Base-by-base conservation (phyloP, 2,888 invertebrate genomes). In the Scaeva pyrastri region DNA sequence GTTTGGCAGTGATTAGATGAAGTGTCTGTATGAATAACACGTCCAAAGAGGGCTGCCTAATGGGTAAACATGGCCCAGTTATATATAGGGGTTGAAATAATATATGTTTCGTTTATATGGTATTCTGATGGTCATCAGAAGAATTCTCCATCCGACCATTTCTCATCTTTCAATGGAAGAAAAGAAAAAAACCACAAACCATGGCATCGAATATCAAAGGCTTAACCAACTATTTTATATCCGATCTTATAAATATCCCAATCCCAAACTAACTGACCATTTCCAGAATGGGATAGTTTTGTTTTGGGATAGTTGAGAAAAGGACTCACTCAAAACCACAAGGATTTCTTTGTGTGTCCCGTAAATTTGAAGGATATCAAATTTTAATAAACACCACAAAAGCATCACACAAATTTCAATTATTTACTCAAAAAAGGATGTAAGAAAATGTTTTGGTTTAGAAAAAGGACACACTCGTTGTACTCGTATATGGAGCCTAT, bases 351-450 rank as follows among this genome's bases (percentile, higher is more conserved):
- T 26, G 36, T 48, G 50, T 75, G 66, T 71, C 43, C 75, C 64
- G n/a, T n/a, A 71, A 45, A 71, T 41, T 52, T 55, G 26, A 80
- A 55, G 60, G 72, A 60, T 85, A 85, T 85, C 81, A 73, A 85
- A 85, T 85, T 85, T 85, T 76, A 85, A 81, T 85, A 76, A 81
- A 73, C 85, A 85, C 85, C 85, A 77, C 85, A 85, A 62, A 68
- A 85, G 55, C 73, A 76, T 81, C 62, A 85, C 81, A 81, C 85
- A 85, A 31, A 31, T 85, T 81, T 81, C 81, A 85, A 85, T 80
- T 85, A 85, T 81, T 81, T 77, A 70, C 76, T 70, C 36, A 23
- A 68, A n/a, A 45, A 52, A 68, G 50, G 50, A 52, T 68, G 52
- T 48, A 39, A 39, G 39, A 39, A 23, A 39, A 39, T 52, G 8